phyloP scores from a whole-genome alignment of 2,113 vertebrate species.

The Labeo rohita region DNA sequence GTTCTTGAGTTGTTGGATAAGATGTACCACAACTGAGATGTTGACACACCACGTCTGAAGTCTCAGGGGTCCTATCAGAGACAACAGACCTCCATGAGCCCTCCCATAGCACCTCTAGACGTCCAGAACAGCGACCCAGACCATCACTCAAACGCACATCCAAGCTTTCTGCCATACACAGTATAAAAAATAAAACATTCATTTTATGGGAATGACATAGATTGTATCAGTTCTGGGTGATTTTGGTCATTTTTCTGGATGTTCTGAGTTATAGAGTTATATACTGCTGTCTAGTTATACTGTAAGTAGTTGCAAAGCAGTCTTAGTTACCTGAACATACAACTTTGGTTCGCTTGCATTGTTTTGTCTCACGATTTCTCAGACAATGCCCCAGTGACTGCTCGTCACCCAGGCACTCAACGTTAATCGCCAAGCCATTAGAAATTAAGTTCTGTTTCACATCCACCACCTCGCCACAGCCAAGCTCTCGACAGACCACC shows the following conservation, averaged over 20 bases:
- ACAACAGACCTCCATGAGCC: slow-evolving; percentile 14
- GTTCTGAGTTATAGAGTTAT: too few relatives aligned
- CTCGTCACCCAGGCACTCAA: slow-evolving; percentile 53
- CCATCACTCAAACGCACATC: slow-evolving; percentile 47
- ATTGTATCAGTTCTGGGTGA: background rate
- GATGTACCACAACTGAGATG: slow-evolving; percentile 22
- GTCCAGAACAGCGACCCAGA: slow-evolving; percentile 64
- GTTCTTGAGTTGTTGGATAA: accelerated
- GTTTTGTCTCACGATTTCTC: accelerated
- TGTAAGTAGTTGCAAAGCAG: background rate
- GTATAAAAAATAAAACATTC: background rate
- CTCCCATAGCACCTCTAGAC: slow-evolving; percentile 53
- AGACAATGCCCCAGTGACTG: slow-evolving; percentile 69
- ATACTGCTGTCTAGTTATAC: too few relatives aligned
- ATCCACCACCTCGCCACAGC: slow-evolving; percentile 55
- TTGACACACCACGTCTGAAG: slow-evolving; percentile 55
- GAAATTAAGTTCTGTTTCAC: accelerated
- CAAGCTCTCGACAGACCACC: slow-evolving; percentile 64
- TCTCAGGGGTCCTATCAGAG: accelerated
- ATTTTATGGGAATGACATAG: background rate
- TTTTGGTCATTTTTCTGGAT: background rate
- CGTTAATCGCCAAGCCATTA: slow-evolving; percentile 17
- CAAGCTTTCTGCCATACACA: slow-evolving; percentile 45
- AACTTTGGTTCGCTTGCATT: accelerated
- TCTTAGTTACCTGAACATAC: slow-evolving; percentile 64